phyloP scores from a whole-genome alignment of 2,113 vertebrate genomes.

The Passerina amoena region DNA sequence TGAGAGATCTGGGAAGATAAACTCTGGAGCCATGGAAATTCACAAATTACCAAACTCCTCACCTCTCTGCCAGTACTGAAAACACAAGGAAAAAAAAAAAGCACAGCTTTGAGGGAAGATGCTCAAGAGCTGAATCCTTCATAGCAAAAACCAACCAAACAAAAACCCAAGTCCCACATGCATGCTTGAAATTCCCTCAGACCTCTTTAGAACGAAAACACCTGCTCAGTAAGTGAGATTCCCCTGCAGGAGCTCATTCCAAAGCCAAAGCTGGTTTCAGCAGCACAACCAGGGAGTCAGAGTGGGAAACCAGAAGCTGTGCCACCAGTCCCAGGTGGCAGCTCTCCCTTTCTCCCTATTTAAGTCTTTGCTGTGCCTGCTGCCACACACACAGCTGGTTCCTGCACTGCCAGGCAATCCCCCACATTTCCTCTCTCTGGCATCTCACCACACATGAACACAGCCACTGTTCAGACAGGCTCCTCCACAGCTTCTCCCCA shows the following conservation, averaged over 20 bases:
- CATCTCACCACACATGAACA: not conserved
- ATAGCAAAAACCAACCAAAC: not conserved
- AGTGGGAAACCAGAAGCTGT: not conserved
- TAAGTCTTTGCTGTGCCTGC: not conserved
- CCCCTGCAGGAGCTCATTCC: not conserved
- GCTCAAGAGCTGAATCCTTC: not conserved
- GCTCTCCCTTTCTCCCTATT: not conserved
- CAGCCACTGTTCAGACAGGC: not conserved
- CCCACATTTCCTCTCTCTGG: not conserved
- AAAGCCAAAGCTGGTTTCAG: not conserved
- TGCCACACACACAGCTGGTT: not conserved
- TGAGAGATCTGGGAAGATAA: not conserved
- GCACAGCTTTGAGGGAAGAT: rapidly evolving
- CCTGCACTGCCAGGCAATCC: not conserved
- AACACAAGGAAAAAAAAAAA: not conserved
- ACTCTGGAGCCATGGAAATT: not conserved
- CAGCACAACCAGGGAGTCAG: not conserved
- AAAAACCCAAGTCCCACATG: not conserved
- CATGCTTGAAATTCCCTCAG: not conserved
- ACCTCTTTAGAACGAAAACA: not conserved
- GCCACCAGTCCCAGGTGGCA: not conserved
- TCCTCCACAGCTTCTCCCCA: not conserved
- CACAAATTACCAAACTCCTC: not conserved
- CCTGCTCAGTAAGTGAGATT: not conserved
- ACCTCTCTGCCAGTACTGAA: not conserved